Evolutionary conservation across 2,797 vertebrate species (phyloP), one percentile per base, ranked within the genome.

Genomic region (Distichodus sexfasciatus): DNA sequence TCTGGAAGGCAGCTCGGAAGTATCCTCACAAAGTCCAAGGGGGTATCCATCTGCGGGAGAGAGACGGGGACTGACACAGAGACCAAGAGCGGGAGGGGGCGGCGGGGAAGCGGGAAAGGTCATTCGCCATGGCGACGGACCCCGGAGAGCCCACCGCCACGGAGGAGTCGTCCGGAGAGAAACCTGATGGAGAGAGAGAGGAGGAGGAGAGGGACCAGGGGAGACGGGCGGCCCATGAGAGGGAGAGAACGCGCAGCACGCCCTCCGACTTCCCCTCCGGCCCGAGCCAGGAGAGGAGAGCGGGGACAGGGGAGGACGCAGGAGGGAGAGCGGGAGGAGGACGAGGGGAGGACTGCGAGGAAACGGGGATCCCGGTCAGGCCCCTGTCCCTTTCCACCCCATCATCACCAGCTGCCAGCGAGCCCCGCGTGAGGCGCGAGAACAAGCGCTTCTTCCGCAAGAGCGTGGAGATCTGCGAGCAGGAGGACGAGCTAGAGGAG

Each of bases 361-460:
- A 66, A 28, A 53, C 72, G 67, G 82, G 85, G 33, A 71, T 67
- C 9, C 50, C 44, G 12, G 38, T 74, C 33, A 76, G 73, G 51
- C 82, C 81, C 0, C 74, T 86, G 66, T 87, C 83, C 17, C 74
- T 82, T 61, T 84, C 86, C 64, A 80, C 80, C 0, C 83, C 87
- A 33, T 84, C 87, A 2, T 71, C 87, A 6, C 84, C 82, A 0
- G 80, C 75, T 0, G 79, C 87, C 59, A 82, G 80, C 6, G 84
- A 89, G 44, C 84, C 86, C 50, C n/a, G 50, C 7, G 14, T 53
- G 72, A 91, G 81, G 69, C 83, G 84, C 11, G 94, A 96, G 83
- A 94, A 82, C 76, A 91, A 94, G 66, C 92, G 94, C 59, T 96
- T 96, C 79, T 95, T 96, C 81, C 88, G 94, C 75, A 95, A 95